Percentiles rank a stretch among this genome's conserved stretches.
Evolutionary conservation across 2,888 invertebrate species (phyloP).

Genomic region (Phlogophora meticulosa): DNA sequence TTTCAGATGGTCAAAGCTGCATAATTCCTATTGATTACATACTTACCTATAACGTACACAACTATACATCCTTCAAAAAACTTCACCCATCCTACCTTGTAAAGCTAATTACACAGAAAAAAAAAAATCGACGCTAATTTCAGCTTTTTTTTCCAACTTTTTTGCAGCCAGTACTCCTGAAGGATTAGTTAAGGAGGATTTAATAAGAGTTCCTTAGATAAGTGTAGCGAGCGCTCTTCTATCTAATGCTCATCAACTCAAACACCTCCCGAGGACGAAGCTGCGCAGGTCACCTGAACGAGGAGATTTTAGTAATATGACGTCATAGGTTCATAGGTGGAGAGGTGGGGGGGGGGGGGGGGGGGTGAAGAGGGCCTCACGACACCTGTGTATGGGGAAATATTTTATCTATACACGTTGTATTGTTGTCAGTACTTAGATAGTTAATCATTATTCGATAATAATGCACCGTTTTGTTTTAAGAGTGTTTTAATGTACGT

Average conservation of each 20-base stretch:
- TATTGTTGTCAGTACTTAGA: neutral
- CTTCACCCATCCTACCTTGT: too few relatives aligned
- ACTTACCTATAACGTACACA: too few relatives aligned
- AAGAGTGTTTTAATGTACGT: neutral
- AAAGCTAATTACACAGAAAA: neutral
- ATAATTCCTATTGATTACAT: too few relatives aligned
- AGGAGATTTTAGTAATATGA: conserved; percentile 49
- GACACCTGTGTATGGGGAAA: neutral
- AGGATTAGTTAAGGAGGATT: conserved; percentile 90
- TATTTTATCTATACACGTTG: too few relatives aligned
- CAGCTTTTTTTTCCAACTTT: conserved; percentile 30
- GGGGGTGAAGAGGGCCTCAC: too few relatives aligned
- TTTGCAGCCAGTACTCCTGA: conserved; percentile 79
- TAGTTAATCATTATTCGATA: neutral
- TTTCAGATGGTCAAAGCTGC: too few relatives aligned
- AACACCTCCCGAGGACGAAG: conserved; percentile 70
- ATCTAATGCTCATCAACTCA: conserved; percentile 81
- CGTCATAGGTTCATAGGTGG: conserved; percentile 14
- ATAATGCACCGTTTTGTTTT: neutral
- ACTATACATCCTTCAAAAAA: too few relatives aligned
- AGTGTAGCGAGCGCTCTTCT: conserved; percentile 83
- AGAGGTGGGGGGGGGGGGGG: too few relatives aligned
- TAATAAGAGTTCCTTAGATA: conserved; percentile 89
- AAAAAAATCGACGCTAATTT: neutral
- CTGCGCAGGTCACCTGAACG: conserved; percentile 56